These are phyloP conservation scores for Biston stratarius DNA, from an alignment of 2,888 invertebrate species.

Conservation along the genomic window DNA sequence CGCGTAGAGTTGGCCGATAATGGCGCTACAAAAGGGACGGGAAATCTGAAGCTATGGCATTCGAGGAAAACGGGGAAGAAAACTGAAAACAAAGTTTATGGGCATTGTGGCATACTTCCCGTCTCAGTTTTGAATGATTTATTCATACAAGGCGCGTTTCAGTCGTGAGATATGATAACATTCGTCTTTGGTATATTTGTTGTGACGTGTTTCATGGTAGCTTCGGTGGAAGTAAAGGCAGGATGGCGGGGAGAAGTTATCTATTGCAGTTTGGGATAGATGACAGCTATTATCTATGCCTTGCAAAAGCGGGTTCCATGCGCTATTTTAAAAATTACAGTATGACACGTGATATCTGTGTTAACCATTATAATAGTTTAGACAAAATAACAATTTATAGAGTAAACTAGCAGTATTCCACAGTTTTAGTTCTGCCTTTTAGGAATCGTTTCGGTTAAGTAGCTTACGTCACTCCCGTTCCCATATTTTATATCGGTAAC, in stretches of 20 bases:
- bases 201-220: slow-evolving; percentile 38
- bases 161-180: slow-evolving; percentile 18
- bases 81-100: slow-evolving; percentile 25
- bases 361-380: background rate
- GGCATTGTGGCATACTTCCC: slow-evolving; percentile 25
- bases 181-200: slow-evolving; percentile 38
- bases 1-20: slow-evolving; percentile 30
- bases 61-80: slow-evolving; percentile 16
- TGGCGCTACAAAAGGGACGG: slow-evolving; percentile 24
- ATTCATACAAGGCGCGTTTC: slow-evolving; percentile 32
- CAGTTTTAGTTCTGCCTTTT: too few relatives aligned
- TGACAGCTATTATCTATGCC: slow-evolving; percentile 21
- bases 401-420: too few relatives aligned
- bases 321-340: background rate
- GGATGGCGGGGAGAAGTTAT: slow-evolving; percentile 23
- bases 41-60: slow-evolving; percentile 27
- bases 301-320: background rate
- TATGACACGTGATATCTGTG: slow-evolving; percentile 5
- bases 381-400: too few relatives aligned
- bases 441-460: too few relatives aligned
- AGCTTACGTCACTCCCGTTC: too few relatives aligned
- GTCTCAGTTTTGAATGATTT: slow-evolving; percentile 41
- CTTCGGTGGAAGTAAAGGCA: slow-evolving; percentile 28
- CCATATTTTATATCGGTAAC: too few relatives aligned
- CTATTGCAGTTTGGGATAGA: slow-evolving; percentile 18